Conservation (phyloP, 2,888 invertebrate genomes). For the Ornithoptera alexandrae region DNA sequence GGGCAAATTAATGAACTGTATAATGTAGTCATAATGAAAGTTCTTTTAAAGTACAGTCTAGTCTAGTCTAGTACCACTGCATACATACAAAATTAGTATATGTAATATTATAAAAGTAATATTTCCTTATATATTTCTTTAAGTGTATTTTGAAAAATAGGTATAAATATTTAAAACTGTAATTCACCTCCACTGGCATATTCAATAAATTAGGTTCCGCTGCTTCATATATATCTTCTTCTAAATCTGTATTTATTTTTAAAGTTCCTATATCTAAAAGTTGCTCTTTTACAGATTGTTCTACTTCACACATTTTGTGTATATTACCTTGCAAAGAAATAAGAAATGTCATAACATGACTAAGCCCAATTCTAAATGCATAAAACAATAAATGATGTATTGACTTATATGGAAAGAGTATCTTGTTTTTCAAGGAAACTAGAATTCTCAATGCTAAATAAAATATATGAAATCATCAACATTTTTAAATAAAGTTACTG, state of each 20-base stretch:
- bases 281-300: conserved; percentile 52
- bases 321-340: conserved; percentile 15
- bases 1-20: too few species aligned
- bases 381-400: conserved; percentile 12
- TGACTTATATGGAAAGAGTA: conserved; percentile 37
- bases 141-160: background rate
- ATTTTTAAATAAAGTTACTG: background rate
- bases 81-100: too few species aligned
- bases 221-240: conserved; percentile 41
- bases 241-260: conserved; percentile 33
- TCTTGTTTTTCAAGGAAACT: conserved; percentile 35
- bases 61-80: too few species aligned
- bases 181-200: conserved; percentile 69
- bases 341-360: conserved; percentile 19
- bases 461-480: background rate
- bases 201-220: conserved; percentile 50
- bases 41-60: too few species aligned
- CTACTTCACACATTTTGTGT: conserved; percentile 56
- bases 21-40: too few species aligned
- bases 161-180: background rate
- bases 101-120: too few species aligned
- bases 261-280: conserved; percentile 47
- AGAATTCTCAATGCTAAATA: conserved; percentile 1
- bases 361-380: conserved; percentile 6
- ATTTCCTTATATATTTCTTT: too few species aligned